Evolutionary conservation across 2,888 invertebrate species (phyloP), one percentile per base, ranked within the genome.

Genomic region (Cacoxenus indagator): DNA sequence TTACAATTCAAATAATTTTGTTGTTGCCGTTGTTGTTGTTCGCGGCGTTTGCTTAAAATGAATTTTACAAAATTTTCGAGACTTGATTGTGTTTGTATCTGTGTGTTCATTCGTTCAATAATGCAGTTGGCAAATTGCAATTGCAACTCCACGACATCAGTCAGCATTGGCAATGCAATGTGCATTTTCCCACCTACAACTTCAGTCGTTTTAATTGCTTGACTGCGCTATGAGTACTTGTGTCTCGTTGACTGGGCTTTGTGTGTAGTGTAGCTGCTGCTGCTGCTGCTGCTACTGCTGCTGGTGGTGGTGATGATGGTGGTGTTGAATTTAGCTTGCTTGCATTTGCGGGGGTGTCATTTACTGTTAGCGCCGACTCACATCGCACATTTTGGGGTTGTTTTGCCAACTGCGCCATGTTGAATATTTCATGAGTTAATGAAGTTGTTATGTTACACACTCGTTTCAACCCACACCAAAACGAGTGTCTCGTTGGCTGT

Each of bases 361-460:
- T n/a, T n/a, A n/a, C n/a, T n/a, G n/a, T 65, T 55, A 43, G 61
- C 59, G 19, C 22, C 51, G n/a, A n/a, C n/a, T n/a, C n/a, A n/a
- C n/a, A 19, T 51, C 3, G 11, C 9, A n/a, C 6, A 19, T 65
- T 45, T 65, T 27, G 73, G 79, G 77, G 75, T 74, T 69, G 78
- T 64, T 74, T 69, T 67, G 57, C 62, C 70, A 67, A 59, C 67
- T 67, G 64, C 78, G 84, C 83, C 83, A 84, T 84, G 73, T 84
- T 84, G 84, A 84, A 83, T 84, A 80, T 83, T 81, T 83, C 70
- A 82, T 83, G 78, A 83, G 73, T 72, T 78, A 83, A 83, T 82
- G 74, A 83, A 80, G 78, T 79, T 79, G 77, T 79, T 78, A 72
- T 72, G 82, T 74, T 74, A 27, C 71, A 62, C 68, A 67, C 67